Evolutionary conservation across 2,113 vertebrate genomes (phyloP), one percentile per base, ranked within the genome.

Genomic region (Sarotherodon lohbergeri): DNA sequence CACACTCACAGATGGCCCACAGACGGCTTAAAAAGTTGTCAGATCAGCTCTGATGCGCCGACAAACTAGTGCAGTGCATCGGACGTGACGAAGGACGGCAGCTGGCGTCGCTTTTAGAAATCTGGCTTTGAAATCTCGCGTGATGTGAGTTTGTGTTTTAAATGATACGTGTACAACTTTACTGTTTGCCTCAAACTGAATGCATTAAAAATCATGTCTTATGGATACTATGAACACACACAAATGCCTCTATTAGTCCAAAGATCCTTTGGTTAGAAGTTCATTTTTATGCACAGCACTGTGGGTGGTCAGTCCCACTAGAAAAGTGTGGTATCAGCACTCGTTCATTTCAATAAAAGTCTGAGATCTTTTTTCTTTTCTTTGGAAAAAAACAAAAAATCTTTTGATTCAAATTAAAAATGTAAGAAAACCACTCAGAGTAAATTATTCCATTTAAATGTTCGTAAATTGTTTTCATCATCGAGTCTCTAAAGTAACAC

Each of bases 111-210:
- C 2, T 16, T 1, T 9, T 13, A 5, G 34, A 27, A 19, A 4
- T 41, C n/a, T 56, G 34, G n/a, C 32, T 39, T 36, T 0, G 12
- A 9, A 22, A 54, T 55, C 50, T 80, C 32, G 4, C 12, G 14
- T 29, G 41, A 76, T 4, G 24, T 48, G 13, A 6, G 3, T 29
- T 73, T 43, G 36, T 68, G n/a, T 43, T 27, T 11, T 48, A 76
- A 76, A 48, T 48, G 9, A 76, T 19, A 4, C 8, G 4, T 46
- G 13, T 0, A 27, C 41, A 11, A 17, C 68, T 34, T 61, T 34
- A 61, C 29, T 19, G 29, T 34, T 63, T 34, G 29, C 16, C 16
- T 61, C 9, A 34, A 19, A 63, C 27, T 17, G 27, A 32, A 5
- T 17, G 3, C 57, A 32, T 32, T 17, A 17, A 34, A 17, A 19